Evolutionary conservation across 2,888 invertebrate species (phyloP).

Genomic region (Druceiella hillmani): DNA sequence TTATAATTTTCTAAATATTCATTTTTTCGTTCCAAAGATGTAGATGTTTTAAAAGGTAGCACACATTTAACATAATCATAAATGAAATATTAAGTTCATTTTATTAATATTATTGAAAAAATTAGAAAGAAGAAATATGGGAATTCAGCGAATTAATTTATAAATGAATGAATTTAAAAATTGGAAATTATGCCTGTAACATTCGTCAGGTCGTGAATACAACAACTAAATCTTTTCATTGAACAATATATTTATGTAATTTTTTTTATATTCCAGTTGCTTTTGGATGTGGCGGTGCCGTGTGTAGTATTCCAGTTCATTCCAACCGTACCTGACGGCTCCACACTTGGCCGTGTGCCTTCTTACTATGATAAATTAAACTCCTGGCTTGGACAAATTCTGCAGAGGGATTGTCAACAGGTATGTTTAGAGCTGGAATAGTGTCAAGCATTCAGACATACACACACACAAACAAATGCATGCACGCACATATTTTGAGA

Average conservation of each 20-base stretch:
- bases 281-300: conserved; percentile 73
- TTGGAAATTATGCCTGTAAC: background rate
- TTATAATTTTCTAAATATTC: too few species aligned
- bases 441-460: background rate
- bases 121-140: too few species aligned
- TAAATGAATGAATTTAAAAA: conserved; percentile 37
- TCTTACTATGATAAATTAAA: conserved; percentile 84
- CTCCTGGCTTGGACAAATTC: conserved; percentile 86
- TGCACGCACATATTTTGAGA: background rate
- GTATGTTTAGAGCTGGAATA: too few species aligned
- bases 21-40: too few species aligned
- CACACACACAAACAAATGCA: background rate
- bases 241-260: conserved; percentile 2
- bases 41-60: too few species aligned
- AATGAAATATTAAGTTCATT: too few species aligned
- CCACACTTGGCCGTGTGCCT: conserved; percentile 47
- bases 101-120: too few species aligned
- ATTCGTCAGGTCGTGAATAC: background rate
- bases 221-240: conserved; percentile 3
- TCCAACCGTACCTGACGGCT: conserved; percentile 48
- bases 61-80: too few species aligned
- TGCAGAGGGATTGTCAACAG: conserved; percentile 80
- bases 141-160: conserved; percentile 36
- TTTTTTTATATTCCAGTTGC: conserved; percentile 38
- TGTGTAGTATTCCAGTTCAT: conserved; percentile 87